Base-by-base conservation (phyloP, 2,888 invertebrate species). In the Ernsta delagoae region DNA sequence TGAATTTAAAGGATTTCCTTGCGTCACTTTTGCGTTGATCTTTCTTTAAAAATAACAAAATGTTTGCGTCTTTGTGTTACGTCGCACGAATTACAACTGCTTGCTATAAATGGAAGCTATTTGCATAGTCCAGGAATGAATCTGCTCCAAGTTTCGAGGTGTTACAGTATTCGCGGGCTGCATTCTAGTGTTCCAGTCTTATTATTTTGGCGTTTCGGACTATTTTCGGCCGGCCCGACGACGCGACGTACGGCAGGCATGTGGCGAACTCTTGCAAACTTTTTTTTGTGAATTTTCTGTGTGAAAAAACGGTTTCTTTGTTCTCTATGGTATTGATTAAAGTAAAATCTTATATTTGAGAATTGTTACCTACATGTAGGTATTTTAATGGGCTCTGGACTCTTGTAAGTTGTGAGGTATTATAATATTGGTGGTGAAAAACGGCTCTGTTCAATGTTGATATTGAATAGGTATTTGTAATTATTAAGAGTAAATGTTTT, bases 181-280 rank as follows among this genome's bases (percentile, higher is more conserved):
- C 64, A 48, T 70, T 65, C 65, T 65, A 57, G 61, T 61, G 39
- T 57, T 67, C 34, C 41, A 45, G 61, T 67, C n/a, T 65, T 72
- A n/a, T 71, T 71, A 71, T 71, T 72, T 63, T n/a, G 64, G 53
- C 70, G 62, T 59, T 41, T 64, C 67, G 36, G 62, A 70, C 70
- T 73, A 73, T 74, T 74, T 73, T 59, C 43, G 72, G 65, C 53
- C 53, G 64, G 50, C 34, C 54, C 59, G 64, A 11, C 53, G 45
- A 16, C 31, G 6, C 16, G 39, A 39, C 9, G 36, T 6, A 36
- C 4, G 36, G 36, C 36, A 7, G 59, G 69, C 59, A 36, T 54
- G 59, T 63, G 56, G 54, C 31, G 54, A 5, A 34, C 54, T 63
- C 59, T 66, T 16, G 53, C 66, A n/a, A n/a, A n/a, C n/a, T n/a